phyloP scores from a whole-genome alignment of 2,888 invertebrate species.

The Hedya salicella region DNA sequence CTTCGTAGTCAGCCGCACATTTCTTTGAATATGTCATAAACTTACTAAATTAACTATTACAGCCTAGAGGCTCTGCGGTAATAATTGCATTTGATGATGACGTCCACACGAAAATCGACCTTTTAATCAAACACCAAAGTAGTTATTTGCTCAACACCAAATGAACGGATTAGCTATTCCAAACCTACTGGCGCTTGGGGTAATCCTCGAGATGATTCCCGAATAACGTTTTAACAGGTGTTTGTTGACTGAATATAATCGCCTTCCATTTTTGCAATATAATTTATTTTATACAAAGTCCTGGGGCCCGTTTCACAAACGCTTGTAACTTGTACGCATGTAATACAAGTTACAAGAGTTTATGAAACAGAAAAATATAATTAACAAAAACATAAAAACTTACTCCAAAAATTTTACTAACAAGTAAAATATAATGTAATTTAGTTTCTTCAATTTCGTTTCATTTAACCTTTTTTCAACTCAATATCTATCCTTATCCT shows the following conservation, averaged over 20 bases:
- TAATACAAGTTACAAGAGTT: too few species aligned
- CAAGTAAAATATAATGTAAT: too few species aligned
- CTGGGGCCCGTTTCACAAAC: too few species aligned
- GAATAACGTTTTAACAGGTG: constrained; percentile 32
- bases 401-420: too few species aligned
- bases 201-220: constrained; percentile 34
- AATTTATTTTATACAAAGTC: background rate
- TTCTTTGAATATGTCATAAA: constrained; percentile 13
- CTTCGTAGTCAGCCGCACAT: too few species aligned
- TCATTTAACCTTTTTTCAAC: too few species aligned
- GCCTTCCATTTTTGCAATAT: background rate
- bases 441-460: too few species aligned
- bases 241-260: constrained; percentile 8
- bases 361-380: too few species aligned
- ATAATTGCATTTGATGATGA: constrained; percentile 6
- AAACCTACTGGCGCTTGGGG: constrained; percentile 23
- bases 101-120: background rate
- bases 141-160: constrained; percentile 10
- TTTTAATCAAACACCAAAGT: background rate
- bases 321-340: too few species aligned
- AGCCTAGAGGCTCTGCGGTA: background rate
- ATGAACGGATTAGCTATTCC: background rate
- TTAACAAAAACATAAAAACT: too few species aligned
- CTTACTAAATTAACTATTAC: constrained; percentile 19
- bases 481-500: too few species aligned